These are phyloP conservation scores for Zonotrichia leucophrys DNA, from an alignment of 2,113 vertebrate genomes.

Conservation along the genomic window DNA sequence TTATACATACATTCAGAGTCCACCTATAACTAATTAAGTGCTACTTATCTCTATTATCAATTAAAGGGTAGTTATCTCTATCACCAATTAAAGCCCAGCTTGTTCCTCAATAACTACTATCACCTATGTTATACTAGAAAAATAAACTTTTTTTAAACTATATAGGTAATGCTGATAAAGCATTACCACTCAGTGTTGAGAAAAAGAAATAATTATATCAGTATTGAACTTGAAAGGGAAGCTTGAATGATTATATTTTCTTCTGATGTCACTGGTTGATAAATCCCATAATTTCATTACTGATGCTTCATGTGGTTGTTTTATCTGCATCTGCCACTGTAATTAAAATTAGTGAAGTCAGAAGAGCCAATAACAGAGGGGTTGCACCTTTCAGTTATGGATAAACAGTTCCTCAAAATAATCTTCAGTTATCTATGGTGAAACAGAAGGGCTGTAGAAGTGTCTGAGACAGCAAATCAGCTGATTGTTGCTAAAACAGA, in stretches of 20 bases:
- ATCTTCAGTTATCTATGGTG: neutral
- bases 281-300: neutral
- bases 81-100: neutral
- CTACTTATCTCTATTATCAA: neutral
- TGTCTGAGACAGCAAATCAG: neutral
- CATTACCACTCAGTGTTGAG: neutral
- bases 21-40: neutral
- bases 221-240: neutral
- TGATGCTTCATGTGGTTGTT: neutral
- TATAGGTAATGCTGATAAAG: neutral
- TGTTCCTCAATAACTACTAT: neutral
- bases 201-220: neutral
- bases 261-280: neutral
- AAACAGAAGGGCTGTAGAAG: neutral
- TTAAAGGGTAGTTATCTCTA: neutral
- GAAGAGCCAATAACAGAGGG: neutral
- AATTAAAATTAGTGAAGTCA: neutral
- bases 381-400: neutral
- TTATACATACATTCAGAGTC: neutral
- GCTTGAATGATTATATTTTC: neutral
- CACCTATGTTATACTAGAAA: neutral
- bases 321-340: neutral
- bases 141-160: neutral
- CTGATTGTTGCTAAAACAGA: neutral
- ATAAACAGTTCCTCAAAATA: neutral